A percentile compares a stretch with the other conserved stretches of the same genome.
Evolutionary conservation across 2,797 vertebrate species (phyloP).

Genomic region (Okamejei kenojei): DNA sequence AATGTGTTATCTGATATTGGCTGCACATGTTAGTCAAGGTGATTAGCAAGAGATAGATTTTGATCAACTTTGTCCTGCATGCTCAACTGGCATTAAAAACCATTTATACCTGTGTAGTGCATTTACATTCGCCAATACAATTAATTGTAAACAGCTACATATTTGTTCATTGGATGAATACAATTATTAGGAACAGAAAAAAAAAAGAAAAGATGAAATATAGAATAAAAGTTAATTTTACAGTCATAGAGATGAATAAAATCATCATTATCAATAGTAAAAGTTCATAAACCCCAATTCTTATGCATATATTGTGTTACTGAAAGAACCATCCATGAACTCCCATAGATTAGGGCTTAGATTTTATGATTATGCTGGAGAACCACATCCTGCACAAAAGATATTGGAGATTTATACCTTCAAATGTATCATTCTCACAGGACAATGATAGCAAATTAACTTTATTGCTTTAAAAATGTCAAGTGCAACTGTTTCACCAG

Average conservation of each 20-base stretch:
- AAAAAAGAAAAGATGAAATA: neutral
- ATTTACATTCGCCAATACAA: neutral
- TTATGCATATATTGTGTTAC: too few species aligned
- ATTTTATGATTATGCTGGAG: neutral
- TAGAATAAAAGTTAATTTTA: neutral
- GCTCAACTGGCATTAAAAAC: too few species aligned
- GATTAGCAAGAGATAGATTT: neutral
- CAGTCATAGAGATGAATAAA: neutral
- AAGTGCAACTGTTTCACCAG: neutral
- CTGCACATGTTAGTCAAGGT: neutral
- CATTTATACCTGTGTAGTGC: neutral
- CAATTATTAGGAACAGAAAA: neutral
- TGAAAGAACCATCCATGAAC: neutral
- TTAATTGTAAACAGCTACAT: neutral
- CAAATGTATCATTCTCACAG: neutral
- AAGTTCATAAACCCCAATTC: neutral
- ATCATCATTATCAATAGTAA: neutral
- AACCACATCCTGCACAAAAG: neutral
- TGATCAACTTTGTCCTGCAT: neutral
- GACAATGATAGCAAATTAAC: neutral
- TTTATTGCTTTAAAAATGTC: neutral
- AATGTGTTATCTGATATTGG: neutral
- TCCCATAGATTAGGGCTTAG: too few species aligned
- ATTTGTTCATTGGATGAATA: too few species aligned
- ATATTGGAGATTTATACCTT: neutral